Percentiles rank a stretch among this genome's conserved stretches.
phyloP scores from a whole-genome alignment of 2,888 invertebrate species.

The Eristalinus sepulchralis region DNA sequence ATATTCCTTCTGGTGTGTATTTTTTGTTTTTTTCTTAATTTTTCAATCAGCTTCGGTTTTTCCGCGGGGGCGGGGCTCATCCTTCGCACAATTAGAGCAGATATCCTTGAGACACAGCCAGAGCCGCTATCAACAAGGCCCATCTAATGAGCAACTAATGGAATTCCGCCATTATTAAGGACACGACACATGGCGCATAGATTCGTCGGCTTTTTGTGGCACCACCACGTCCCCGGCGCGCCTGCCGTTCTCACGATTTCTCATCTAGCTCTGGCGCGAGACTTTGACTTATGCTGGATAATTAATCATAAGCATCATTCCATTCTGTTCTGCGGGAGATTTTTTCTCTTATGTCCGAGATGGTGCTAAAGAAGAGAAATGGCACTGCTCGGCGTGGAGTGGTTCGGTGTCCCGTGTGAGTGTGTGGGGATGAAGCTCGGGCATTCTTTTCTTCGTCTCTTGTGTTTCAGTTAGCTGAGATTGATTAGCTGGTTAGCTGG shows the following conservation, averaged over 20 bases:
- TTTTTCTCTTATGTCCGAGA: conserved; percentile 29
- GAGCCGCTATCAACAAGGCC: conserved; percentile 50
- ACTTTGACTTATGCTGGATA: conserved; percentile 67
- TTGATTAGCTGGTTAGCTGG: conserved; percentile 69
- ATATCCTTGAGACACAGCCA: conserved; percentile 53
- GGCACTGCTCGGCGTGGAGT: conserved; percentile 16
- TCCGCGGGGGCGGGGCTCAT: background rate
- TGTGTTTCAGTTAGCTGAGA: conserved; percentile 66
- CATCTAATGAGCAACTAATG: conserved; percentile 69
- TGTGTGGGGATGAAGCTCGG: background rate
- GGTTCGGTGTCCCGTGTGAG: background rate
- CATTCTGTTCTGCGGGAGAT: conserved; percentile 23
- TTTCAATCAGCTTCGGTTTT: conserved; percentile 51
- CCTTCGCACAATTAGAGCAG: background rate
- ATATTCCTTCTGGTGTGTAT: conserved; percentile 36
- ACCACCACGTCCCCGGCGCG: conserved; percentile 33
- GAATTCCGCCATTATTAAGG: conserved; percentile 66
- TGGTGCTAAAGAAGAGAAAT: conserved; percentile 54
- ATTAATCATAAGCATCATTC: conserved; percentile 69
- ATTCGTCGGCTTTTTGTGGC: background rate
- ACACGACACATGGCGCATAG: conserved; percentile 55
- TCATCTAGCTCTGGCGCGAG: conserved; percentile 53
- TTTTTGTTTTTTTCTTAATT: conserved; percentile 48
- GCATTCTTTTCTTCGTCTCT: conserved; percentile 46
- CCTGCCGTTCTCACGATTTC: conserved; percentile 56